phyloP scores from a whole-genome alignment of 2,113 vertebrate species.

The Ivindomyrus marchei region DNA sequence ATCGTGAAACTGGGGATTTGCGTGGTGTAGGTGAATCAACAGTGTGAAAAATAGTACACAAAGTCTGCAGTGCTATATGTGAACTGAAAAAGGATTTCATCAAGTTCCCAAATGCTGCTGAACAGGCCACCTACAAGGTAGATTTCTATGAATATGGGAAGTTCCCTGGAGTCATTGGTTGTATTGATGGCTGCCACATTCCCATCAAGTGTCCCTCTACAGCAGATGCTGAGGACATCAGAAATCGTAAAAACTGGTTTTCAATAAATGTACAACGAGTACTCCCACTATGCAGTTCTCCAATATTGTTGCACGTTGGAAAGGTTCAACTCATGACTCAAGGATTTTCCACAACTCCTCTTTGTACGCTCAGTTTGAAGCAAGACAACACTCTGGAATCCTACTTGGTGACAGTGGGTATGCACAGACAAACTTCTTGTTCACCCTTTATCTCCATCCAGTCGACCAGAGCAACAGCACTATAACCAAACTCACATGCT shows the following conservation, averaged over 20 bases:
- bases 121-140: too few species aligned
- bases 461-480: slow-evolving; percentile 7
- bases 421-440: not conserved
- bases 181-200: not conserved
- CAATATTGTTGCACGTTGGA: slow-evolving; percentile 10
- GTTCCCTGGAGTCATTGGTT: not conserved
- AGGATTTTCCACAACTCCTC: not conserved
- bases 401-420: too few species aligned
- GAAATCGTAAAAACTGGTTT: not conserved
- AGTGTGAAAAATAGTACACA: too few species aligned
- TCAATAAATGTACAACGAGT: not conserved
- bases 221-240: not conserved
- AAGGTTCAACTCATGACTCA: slow-evolving; percentile 1
- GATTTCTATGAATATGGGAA: too few species aligned
- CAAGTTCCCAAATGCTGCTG: too few species aligned
- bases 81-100: too few species aligned
- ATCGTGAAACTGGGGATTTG: too few species aligned
- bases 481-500: slow-evolving; percentile 4
- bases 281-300: slow-evolving; percentile 16
- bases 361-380: not conserved
- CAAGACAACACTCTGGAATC: not conserved
- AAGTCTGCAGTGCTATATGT: too few species aligned
- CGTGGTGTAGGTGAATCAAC: too few species aligned
- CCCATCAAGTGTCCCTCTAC: slow-evolving; percentile 9
- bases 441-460: slow-evolving; percentile 20